Evolutionary conservation across 92 coral and sea anemone species (phyloP), one percentile per base, ranked within the genome.

Genomic region (Phymanthus crucifer): DNA sequence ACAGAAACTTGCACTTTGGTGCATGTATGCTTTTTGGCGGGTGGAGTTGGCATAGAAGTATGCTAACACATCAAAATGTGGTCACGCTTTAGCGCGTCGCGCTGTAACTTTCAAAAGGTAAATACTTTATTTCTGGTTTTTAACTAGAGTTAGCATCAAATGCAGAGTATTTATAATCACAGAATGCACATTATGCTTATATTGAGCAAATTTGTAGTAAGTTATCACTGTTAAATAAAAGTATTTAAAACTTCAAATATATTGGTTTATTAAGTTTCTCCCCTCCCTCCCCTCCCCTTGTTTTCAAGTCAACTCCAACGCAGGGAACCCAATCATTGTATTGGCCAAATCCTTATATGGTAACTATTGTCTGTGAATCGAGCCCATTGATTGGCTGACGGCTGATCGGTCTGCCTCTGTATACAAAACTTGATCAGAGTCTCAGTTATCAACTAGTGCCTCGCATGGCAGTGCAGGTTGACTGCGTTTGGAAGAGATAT

Each of bases 361-460:
- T 52, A 56, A 7, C 80, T 76, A 54, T 76, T 76, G 80, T 76
- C 80, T 76, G 58, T 10, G 58, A 54, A 32, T 26, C 32, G 47
- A 33, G 33, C 1, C 50, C 2, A 34, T 31, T 54, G 80, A 76
- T 76, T 58, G 80, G 80, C 24, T 76, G 16, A 54, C 11, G 17
- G 71, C 21, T 58, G 80, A 32, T 54, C 70, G 66, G 80, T 76
- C 80, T 76, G 66, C 43, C 80, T 75, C 66, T 61, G 66, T 76
- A 76, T 58, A 76, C 80, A 76, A 76, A 76, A 66, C 73, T 69
- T 76, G 78, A 47, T 74, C 71, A 76, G 4, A 75, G 74, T 74
- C 47, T n/a, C 76, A 23, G 65, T 46, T 35, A 45, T 45, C 19
- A n/a, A 54, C 72, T 33, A n/a, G 79, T 38, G 85, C 79, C 37